Base-by-base conservation (phyloP, 2,797 vertebrate genomes). In the Bovichtus variegatus region DNA sequence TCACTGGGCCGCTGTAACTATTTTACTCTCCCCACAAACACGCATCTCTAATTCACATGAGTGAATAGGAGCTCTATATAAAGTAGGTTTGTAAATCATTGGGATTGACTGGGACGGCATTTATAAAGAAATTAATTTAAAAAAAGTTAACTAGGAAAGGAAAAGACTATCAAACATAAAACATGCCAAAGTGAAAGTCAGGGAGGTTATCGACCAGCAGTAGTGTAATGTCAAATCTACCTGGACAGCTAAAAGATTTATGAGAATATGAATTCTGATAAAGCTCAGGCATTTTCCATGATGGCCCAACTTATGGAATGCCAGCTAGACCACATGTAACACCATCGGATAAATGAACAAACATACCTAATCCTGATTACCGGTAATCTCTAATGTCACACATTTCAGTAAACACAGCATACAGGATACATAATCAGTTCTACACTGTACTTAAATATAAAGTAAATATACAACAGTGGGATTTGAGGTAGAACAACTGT, bases 281-380 rank as follows among this genome's bases (percentile, higher is more conserved):
- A 78, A 43, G 47, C 41, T 9, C 46, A 5, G 72, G 21, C 47
- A 59, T 81, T 65, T 76, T 59, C 43, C 60, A 50, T 62, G 44
- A 81, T 36, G 62, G 70, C 6, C 46, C 9, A 71, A 74, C 82
- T 89, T 78, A 86, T 85, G 80, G 87, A 78, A 73, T 12, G 29
- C 11, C 62, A 74, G 62, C 31, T 34, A 29, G 64, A 71, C 62
- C 70, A 44, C 80, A 86, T 68, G 69, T 62, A 78, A 58, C 64
- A 85, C 70, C 67, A 83, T 83, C 54, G 74, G 61, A 80, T 81
- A 78, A 75, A 79, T 79, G 43, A 82, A 71, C 64, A 83, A 77
- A 86, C 76, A 76, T 65, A 80, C 34, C 62, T 82, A 83, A 85
- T 62, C 86, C 62, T 58, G 23, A 71, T 81, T 82, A n/a, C n/a